Evolutionary conservation across 2,888 invertebrate species (phyloP), one percentile per base, ranked within the genome.

Genomic region (Cryptops parisi): DNA sequence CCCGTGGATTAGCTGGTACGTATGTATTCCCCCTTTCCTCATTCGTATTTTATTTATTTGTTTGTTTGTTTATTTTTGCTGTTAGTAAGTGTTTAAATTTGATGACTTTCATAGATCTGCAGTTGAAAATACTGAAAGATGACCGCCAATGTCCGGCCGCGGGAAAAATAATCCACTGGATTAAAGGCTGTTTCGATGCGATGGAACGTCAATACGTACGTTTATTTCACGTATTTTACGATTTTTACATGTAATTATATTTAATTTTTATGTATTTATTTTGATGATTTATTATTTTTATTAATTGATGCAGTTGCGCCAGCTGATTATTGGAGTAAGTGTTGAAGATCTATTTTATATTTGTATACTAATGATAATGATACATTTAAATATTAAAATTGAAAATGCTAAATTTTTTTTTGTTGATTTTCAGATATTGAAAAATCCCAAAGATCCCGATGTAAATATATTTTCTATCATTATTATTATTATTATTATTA

Each of bases 121-220:
- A 64, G 52, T 56, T 69, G 54, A 69, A 69, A 58, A 64, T 69
- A 55, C 57, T 69, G 25, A 60, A 63, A 55, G 68, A 68, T 58
- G 65, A 68, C 55, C 62, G 62, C 39, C 56, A 62, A 9, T 68
- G 66, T 57, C 66, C 66, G 40, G 67, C 66, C 45, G 68, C 69
- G 21, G 63, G 63, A 47, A 64, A 65, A 57, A 63, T 71, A 24
- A 67, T 71, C 41, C 62, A 65, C 48, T 72, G 71, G 70, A 62
- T 72, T 21, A 68, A 67, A 58, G 70, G 70, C 12, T 68, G 68
- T 54, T 72, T 71, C 63, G 70, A 72, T 65, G 72, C 72, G 2
- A 58, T 72, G 48, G 71, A 72, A 46, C 70, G 68, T 56, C 67
- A 70, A 67, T 72, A 71, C 64, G 71, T 72, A 61, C 67, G 68